Evolutionary conservation across 2,888 invertebrate species (phyloP).

Genomic region (Aromia moschata): DNA sequence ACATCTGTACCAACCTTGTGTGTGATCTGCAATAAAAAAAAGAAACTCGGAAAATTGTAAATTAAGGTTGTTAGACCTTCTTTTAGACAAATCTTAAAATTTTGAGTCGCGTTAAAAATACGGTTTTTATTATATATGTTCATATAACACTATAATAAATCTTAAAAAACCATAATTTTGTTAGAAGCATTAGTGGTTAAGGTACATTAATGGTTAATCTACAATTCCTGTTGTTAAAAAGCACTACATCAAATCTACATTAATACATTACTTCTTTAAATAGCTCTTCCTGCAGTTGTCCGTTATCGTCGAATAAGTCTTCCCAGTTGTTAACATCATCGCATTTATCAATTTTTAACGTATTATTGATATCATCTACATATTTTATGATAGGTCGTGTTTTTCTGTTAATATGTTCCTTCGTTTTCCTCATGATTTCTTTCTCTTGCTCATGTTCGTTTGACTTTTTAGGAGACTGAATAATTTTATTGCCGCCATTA

Average conservation of each 20-base stretch:
- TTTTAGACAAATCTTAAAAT: too few relatives aligned
- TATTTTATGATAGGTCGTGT: conserved; percentile 58
- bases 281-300: conserved; percentile 52
- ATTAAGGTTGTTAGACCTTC: too few relatives aligned
- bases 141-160: too few relatives aligned
- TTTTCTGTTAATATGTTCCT: conserved; percentile 58
- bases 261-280: conserved; percentile 49
- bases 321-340: conserved; percentile 59
- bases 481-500: conserved; percentile 31
- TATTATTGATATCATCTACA: conserved; percentile 51
- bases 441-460: conserved; percentile 56
- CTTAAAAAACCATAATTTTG: too few relatives aligned
- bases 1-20: conserved; percentile 54
- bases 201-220: too few relatives aligned
- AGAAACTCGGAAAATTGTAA: too few relatives aligned
- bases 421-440: conserved; percentile 58
- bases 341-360: conserved; percentile 48
- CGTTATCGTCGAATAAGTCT: conserved; percentile 59
- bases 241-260: too few relatives aligned
- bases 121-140: too few relatives aligned
- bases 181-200: too few relatives aligned
- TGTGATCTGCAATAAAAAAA: conserved; percentile 50
- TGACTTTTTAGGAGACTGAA: conserved; percentile 25
- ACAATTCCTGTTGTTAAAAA: too few relatives aligned
- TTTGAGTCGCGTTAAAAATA: too few relatives aligned